A percentile compares a stretch with the other conserved stretches of the same genome.
phyloP scores from a whole-genome alignment of 2,797 vertebrate genomes.

The Sphenopsis melanotis region DNA sequence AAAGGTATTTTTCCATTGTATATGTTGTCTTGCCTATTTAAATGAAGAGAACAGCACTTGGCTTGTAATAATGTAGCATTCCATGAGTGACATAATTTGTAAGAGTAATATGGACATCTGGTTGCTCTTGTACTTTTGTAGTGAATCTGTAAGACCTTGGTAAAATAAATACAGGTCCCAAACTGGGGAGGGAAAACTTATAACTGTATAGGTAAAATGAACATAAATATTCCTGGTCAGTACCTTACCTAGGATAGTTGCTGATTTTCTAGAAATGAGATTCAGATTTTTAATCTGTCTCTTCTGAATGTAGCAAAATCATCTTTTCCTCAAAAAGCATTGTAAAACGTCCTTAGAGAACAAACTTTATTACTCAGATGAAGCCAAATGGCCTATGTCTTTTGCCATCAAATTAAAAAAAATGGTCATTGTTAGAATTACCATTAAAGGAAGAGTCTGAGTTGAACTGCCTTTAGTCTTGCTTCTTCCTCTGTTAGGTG shows the following conservation, averaged over 20 bases:
- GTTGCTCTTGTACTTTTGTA: background rate
- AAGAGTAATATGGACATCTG: background rate
- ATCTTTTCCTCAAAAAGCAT: background rate
- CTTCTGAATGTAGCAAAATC: background rate
- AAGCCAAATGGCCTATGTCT: background rate
- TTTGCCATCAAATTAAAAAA: background rate
- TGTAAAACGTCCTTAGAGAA: background rate
- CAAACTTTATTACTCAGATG: background rate
- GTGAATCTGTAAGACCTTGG: background rate
- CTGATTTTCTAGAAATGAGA: background rate
- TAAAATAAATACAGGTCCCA: background rate
- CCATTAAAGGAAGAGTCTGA: background rate
- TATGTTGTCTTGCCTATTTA: background rate
- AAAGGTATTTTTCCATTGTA: background rate
- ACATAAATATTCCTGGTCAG: background rate
- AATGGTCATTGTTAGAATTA: background rate
- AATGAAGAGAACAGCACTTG: background rate
- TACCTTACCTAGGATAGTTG: background rate
- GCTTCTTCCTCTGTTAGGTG: background rate
- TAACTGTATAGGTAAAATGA: background rate
- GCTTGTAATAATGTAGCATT: background rate
- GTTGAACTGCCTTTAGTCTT: background rate
- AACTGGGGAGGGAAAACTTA: background rate
- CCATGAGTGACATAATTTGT: background rate
- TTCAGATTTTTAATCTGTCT: background rate